Conservation (phyloP, 2,113 vertebrate species). For the Limnothrissa miodon region DNA sequence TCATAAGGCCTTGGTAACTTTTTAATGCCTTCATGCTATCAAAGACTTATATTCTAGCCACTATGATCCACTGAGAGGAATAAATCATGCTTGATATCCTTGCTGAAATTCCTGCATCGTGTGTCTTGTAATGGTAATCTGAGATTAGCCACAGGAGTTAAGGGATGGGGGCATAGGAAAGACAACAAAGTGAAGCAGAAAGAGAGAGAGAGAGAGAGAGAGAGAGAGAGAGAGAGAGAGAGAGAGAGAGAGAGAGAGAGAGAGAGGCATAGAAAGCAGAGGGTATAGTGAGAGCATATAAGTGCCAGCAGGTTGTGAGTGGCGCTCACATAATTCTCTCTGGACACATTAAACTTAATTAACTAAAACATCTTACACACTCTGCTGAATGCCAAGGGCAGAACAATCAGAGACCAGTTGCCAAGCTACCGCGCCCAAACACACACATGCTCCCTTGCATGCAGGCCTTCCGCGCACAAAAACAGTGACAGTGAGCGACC, state of each 20-base stretch:
- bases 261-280: not conserved
- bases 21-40: too few species aligned
- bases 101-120: not conserved
- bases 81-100: not conserved
- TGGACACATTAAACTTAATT: conserved; percentile 71
- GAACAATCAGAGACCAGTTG: conserved; percentile 55
- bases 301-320: conserved; percentile 3
- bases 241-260: not conserved
- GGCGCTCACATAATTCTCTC: conserved; percentile 26
- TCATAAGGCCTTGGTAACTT: too few species aligned
- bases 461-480: not conserved
- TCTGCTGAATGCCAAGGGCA: conserved; percentile 70
- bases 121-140: not conserved
- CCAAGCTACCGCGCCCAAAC: conserved; percentile 5
- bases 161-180: not conserved
- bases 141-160: not conserved
- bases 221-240: not conserved
- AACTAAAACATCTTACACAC: conserved; percentile 69
- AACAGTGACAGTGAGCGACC: not conserved
- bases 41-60: too few species aligned
- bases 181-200: not conserved
- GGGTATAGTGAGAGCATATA: not conserved
- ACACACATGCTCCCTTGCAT: not conserved
- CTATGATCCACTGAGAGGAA: too few species aligned
- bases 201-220: not conserved